Evolutionary conservation across 1,140 invertebrate species (phyloP), one percentile per base, ranked within the genome.

Genomic region (Zaprionus kolodkinae): DNA sequence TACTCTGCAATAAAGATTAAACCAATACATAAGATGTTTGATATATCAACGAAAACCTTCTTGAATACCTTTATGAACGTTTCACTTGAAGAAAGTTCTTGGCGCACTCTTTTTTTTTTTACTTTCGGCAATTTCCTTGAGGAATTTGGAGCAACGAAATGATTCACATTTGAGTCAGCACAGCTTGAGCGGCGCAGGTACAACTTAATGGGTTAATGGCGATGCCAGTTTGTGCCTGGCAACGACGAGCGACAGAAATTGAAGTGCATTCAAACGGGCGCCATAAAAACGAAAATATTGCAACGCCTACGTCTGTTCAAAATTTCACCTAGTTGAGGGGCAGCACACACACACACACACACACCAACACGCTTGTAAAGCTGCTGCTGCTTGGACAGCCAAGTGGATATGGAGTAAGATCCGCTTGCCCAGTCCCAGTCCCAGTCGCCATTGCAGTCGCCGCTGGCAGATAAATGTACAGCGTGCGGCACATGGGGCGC

Each of bases 221-320:
- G 70, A 52, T 80, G 65, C 78, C 81, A 72, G 74, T 61, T 66
- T 59, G 33, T 36, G 17, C 30, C 60, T 76, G 76, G 72, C 61
- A 62, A 81, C 75, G 71, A 56, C 75, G 71, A 56, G 72, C 73
- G 55, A 78, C 69, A 69, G 67, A 72, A 78, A 77, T 78, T 72
- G 69, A 75, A 83, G 81, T 76, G 79, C 83, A 87, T 76, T 76
- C 73, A 77, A 85, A 81, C 70, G 78, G 63, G 74, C 62, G 63
- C 62, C 77, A 83, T 88, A 88, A 88, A 88, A 79, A 71, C 60
- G 64, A 86, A 81, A 77, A 80, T 79, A 84, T 84, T 78, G 60
- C 75, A 61, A 83, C 83, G 84, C 83, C 83, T 76, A 86, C 83
- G 69, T 55, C 59, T 66, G 62, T 62, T 70, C 69, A 76, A 86